A percentile compares a stretch with the other conserved stretches of the same genome.
Evolutionary conservation across 1,140 invertebrate species (phyloP).

Genomic region (Diorhabda elongata): DNA sequence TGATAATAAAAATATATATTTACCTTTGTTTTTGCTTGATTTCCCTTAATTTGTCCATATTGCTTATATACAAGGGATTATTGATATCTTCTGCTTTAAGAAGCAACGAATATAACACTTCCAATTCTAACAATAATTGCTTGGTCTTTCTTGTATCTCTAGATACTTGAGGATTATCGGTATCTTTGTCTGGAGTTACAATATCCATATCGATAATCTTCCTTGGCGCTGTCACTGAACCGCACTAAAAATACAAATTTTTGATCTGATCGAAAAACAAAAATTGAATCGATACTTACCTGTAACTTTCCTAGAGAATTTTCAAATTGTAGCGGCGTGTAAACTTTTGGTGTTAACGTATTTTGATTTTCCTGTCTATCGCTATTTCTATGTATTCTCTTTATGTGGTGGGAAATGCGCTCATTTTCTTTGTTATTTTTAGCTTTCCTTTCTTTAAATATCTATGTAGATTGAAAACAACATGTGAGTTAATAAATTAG

Average conservation of each 20-base stretch:
- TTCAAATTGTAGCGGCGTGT: conserved; percentile 82
- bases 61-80: conserved; percentile 65
- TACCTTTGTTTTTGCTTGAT: conserved; percentile 45
- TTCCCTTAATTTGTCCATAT: conserved; percentile 53
- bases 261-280: neutral
- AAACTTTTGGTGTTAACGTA: conserved; percentile 55
- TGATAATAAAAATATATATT: neutral
- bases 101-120: conserved; percentile 66
- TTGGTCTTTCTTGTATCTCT: conserved; percentile 63
- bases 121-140: conserved; percentile 76
- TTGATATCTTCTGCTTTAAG: conserved; percentile 70
- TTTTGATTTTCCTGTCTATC: conserved; percentile 50
- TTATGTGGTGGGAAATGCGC: conserved; percentile 43
- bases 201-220: conserved; percentile 88
- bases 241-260: conserved; percentile 55
- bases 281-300: conserved; percentile 34
- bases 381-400: conserved; percentile 44
- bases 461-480: conserved; percentile 38
- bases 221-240: conserved; percentile 87
- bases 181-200: conserved; percentile 57
- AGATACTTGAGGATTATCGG: conserved; percentile 47
- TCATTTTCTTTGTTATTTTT: conserved; percentile 50
- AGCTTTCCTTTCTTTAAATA: conserved; percentile 59
- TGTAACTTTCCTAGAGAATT: conserved; percentile 85
- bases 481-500: neutral